phyloP scores from a whole-genome alignment of 1,140 invertebrate genomes.

The Akabosia matsudoensis region DNA sequence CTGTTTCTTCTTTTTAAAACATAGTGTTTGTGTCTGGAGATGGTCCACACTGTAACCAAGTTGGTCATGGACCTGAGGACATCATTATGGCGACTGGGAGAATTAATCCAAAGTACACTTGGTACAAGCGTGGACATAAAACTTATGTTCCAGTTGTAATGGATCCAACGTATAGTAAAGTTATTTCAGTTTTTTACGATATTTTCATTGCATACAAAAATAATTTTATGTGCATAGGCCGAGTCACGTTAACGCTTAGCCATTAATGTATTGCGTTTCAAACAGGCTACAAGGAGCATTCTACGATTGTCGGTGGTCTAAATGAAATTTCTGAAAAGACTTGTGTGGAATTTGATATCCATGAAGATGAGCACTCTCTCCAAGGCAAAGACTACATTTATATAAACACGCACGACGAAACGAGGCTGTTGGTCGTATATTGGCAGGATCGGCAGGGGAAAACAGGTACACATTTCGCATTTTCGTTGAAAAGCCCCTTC shows the following conservation, averaged over 20 bases:
- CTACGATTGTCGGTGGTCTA: slow-evolving; percentile 18
- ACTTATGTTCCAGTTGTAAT: slow-evolving; percentile 18
- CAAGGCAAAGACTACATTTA: slow-evolving; percentile 32
- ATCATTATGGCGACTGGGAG: neutral
- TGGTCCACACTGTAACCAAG: neutral
- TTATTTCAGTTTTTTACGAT: neutral
- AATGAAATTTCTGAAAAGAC: slow-evolving; percentile 30
- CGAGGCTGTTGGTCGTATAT: slow-evolving; percentile 34
- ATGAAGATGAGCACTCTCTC: slow-evolving; percentile 18
- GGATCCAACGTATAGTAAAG: slow-evolving; percentile 12
- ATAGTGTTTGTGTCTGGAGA: neutral
- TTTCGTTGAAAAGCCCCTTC: neutral
- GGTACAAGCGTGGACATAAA: slow-evolving; percentile 12
- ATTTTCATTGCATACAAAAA: neutral
- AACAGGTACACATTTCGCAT: slow-evolving; percentile 10
- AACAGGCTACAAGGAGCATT: slow-evolving; percentile 7
- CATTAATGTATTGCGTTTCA: neutral
- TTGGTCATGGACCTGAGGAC: slow-evolving; percentile 2
- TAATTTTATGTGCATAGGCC: no score
- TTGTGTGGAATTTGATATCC: slow-evolving; percentile 33
- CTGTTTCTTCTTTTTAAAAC: neutral
- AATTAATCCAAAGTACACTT: slow-evolving; percentile 3
- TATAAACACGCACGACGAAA: slow-evolving; percentile 24
- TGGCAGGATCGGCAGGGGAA: slow-evolving; percentile 21
- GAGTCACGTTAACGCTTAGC: no score